These are phyloP conservation scores for Diarsia dahlii DNA, from an alignment of 2,888 invertebrate species.

Conservation along the genomic window DNA sequence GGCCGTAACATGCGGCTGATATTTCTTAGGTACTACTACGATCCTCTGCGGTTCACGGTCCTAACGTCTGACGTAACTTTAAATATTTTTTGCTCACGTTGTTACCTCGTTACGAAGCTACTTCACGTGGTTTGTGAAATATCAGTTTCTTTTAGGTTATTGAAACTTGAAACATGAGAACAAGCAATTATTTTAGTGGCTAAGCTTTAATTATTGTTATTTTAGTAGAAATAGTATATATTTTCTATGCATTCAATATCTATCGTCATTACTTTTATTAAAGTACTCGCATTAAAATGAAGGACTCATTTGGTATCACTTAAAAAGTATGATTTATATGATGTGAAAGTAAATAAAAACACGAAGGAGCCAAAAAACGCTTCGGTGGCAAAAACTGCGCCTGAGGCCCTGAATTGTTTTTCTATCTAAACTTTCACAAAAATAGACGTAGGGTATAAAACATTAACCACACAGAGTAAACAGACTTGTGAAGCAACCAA, in stretches of 20 bases:
- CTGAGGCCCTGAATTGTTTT: conserved; percentile 59
- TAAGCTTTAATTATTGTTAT: neutral
- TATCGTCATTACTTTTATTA: neutral
- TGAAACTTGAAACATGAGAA: conserved; percentile 2
- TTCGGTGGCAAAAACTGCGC: conserved; percentile 33
- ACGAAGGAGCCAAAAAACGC: conserved; percentile 5
- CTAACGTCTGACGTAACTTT: conserved; percentile 34
- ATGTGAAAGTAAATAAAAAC: conserved; percentile 61
- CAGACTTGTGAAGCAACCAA: neutral
- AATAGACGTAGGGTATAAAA: conserved; percentile 43
- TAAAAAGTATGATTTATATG: neutral
- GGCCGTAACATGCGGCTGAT: neutral
- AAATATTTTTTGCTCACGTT: conserved; percentile 4
- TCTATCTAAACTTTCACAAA: conserved; percentile 63
- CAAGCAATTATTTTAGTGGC: neutral
- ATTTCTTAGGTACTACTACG: neutral
- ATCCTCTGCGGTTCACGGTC: neutral
- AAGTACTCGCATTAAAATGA: neutral
- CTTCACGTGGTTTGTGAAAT: conserved; percentile 4
- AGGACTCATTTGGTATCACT: too few relatives aligned
- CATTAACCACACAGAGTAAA: conserved; percentile 12
- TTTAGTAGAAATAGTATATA: neutral
- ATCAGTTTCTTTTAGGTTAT: neutral
- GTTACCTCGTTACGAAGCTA: conserved; percentile 27
- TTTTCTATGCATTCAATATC: neutral